Conservation (phyloP, 2,113 vertebrate species). For the Tricholaema leucomelas region DNA sequence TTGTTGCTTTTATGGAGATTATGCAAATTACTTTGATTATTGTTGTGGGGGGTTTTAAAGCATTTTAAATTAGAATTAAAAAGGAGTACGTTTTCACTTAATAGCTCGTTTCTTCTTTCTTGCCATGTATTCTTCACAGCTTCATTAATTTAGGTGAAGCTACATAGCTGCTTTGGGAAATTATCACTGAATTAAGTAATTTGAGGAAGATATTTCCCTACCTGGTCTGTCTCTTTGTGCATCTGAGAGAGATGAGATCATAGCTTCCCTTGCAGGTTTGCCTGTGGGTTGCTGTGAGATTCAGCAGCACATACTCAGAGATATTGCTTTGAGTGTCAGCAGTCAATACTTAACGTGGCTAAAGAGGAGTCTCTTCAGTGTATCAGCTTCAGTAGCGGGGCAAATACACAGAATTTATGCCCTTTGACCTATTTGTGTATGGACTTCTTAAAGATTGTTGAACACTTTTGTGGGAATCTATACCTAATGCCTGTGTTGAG, state of each 20-base stretch:
- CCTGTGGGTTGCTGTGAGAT: neutral
- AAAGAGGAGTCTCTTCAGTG: neutral
- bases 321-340: neutral
- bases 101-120: neutral
- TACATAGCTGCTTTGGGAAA: neutral
- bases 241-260: neutral
- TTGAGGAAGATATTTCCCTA: neutral
- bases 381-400: neutral
- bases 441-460: neutral
- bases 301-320: neutral
- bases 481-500: neutral
- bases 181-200: conserved; percentile 17
- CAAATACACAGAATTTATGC: neutral
- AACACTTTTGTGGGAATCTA: neutral
- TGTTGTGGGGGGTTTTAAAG: neutral
- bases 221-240: neutral
- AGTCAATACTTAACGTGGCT: neutral
- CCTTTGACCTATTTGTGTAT: neutral
- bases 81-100: neutral
- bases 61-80: conserved; percentile 8
- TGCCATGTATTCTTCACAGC: neutral
- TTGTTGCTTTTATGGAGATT: neutral
- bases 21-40: neutral
- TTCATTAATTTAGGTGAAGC: conserved; percentile 1
- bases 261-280: neutral